These are phyloP conservation scores for Cheilosia scutellata DNA, from an alignment of 2,888 invertebrate species.

Conservation along the genomic window DNA sequence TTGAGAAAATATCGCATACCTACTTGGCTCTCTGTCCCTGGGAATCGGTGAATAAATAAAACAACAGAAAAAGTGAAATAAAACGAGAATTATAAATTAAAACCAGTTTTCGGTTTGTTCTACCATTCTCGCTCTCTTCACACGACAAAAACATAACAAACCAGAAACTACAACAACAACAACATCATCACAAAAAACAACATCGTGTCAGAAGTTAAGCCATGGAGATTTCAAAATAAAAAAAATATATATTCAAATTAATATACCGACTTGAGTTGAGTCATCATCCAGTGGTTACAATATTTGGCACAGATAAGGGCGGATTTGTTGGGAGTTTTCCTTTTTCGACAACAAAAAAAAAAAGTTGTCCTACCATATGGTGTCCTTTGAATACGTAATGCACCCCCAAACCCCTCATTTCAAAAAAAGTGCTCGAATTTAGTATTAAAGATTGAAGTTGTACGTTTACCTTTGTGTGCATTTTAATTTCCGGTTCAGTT, in stretches of 20 bases:
- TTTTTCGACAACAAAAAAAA: not conserved
- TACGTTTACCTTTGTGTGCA: constrained; percentile 32
- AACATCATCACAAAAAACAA: constrained; percentile 34
- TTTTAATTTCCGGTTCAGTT: constrained; percentile 57
- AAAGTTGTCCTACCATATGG: constrained; percentile 7
- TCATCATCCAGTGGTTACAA: constrained; percentile 10
- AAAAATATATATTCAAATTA: not conserved
- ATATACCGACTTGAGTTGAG: constrained; percentile 8
- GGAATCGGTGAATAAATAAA: constrained; percentile 13
- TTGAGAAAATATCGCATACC: not conserved
- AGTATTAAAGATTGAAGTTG: constrained; percentile 18
- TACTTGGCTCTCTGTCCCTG: not conserved
- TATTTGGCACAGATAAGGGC: constrained; percentile 12
- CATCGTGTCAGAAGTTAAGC: constrained; percentile 32
- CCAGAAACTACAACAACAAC: constrained; percentile 59
- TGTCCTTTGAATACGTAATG: constrained; percentile 35
- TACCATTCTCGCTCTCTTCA: constrained; percentile 6
- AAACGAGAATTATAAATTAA: constrained; percentile 64
- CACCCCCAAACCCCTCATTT: not conserved
- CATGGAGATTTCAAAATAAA: not conserved
- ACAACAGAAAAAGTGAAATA: constrained; percentile 7
- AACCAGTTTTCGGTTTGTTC: constrained; percentile 65
- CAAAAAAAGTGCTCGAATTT: constrained; percentile 16
- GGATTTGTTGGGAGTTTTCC: constrained; percentile 14
- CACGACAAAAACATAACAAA: constrained; percentile 59